These are phyloP conservation scores for Antedon mediterranea DNA, from an alignment of 53 echinoderm and acorn worm species.

Conservation along the genomic window DNA sequence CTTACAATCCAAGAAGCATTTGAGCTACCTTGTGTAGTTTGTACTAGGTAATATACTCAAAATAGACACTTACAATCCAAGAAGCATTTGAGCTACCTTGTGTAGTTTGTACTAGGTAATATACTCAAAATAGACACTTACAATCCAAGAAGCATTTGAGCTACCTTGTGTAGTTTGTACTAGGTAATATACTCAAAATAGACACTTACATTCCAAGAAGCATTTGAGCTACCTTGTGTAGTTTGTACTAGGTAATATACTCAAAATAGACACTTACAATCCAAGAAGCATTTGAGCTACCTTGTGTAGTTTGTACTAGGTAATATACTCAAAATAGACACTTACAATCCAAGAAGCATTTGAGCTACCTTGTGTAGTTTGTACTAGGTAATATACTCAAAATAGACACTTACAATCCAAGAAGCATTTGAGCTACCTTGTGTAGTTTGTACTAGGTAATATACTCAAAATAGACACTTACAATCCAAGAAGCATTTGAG, in stretches of 20 bases:
- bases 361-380: not conserved
- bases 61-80: no score
- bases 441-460: not conserved
- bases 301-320: not conserved
- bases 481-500: not conserved
- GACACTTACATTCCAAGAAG: not conserved
- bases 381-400: not conserved
- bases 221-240: not conserved
- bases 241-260: not conserved
- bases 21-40: not conserved
- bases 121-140: no score
- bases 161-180: not conserved
- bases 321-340: no score
- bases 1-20: not conserved
- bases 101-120: not conserved
- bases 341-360: not conserved
- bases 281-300: not conserved
- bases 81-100: not conserved
- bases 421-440: not conserved
- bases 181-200: no score
- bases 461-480: no score
- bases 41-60: not conserved
- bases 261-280: no score
- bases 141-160: not conserved
- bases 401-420: no score